Evolutionary conservation across 2,888 invertebrate species (phyloP).

Genomic region (Melangyna quadrimaculata): DNA sequence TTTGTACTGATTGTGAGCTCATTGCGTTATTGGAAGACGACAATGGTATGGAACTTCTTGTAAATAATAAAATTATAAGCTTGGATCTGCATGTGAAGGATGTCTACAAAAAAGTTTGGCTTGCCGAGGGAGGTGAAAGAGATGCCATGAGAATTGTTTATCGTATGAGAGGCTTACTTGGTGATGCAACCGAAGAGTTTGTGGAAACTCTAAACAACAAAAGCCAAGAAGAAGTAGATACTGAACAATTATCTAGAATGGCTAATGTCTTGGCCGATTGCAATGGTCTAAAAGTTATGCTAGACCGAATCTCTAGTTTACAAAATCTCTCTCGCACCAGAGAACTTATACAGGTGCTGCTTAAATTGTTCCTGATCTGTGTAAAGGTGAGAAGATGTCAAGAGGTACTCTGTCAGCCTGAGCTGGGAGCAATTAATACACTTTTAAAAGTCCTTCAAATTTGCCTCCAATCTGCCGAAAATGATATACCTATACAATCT

Average conservation of each 20-base stretch:
- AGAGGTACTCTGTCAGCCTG: slow-evolving; percentile 92
- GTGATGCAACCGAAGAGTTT: slow-evolving; percentile 99
- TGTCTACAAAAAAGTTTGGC: slow-evolving; percentile 91
- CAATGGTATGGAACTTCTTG: slow-evolving; percentile 98
- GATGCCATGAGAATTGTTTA: slow-evolving; percentile 99
- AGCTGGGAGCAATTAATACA: slow-evolving; percentile 90
- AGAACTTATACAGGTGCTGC: slow-evolving; percentile 92
- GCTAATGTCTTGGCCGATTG: slow-evolving; percentile 92
- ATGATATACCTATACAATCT: slow-evolving; percentile 87
- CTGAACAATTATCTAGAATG: slow-evolving; percentile 96
- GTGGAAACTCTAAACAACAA: slow-evolving; percentile 95
- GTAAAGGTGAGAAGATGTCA: slow-evolving; percentile 95
- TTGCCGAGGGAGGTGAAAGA: slow-evolving; percentile 93
- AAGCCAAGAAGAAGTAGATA: slow-evolving; percentile 93
- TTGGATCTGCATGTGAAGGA: slow-evolving; percentile 97
- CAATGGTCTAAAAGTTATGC: slow-evolving; percentile 88
- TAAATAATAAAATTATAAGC: slow-evolving; percentile 98
- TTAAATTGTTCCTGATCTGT: slow-evolving; percentile 94
- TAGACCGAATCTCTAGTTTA: slow-evolving; percentile 91
- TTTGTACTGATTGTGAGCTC: slow-evolving; percentile 98
- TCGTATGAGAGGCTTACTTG: slow-evolving; percentile 97
- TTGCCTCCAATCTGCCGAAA: slow-evolving; percentile 84
- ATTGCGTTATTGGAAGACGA: slow-evolving; percentile 99
- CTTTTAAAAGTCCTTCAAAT: slow-evolving; percentile 92
- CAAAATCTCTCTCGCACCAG: slow-evolving; percentile 93